Evolutionary conservation across 2,888 invertebrate species (phyloP).

Genomic region (Drosophila meridionalis): DNA sequence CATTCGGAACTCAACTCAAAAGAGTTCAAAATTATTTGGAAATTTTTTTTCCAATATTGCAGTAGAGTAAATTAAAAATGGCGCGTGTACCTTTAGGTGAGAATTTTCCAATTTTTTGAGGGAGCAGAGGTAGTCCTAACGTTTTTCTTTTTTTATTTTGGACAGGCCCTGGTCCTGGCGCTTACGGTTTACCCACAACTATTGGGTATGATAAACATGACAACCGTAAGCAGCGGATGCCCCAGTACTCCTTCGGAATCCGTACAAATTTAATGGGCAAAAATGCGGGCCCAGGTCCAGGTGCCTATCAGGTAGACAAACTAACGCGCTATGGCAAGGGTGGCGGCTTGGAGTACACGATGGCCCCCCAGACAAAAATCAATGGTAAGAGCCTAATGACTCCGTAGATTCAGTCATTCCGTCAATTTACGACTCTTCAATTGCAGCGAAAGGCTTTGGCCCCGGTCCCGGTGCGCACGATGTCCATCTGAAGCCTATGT

Average conservation of each 20-base stretch:
- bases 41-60: constrained; percentile 72
- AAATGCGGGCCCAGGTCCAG: constrained; percentile 81
- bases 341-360: constrained; percentile 85
- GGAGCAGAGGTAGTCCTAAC: background rate
- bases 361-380: constrained; percentile 83
- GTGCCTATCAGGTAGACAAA: constrained; percentile 75
- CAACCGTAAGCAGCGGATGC: constrained; percentile 86
- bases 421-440: background rate
- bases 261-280: constrained; percentile 35
- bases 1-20: constrained; percentile 56
- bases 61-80: constrained; percentile 55
- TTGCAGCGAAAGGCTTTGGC: constrained; percentile 70
- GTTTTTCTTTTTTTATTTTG: background rate
- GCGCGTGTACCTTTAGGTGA: constrained; percentile 66
- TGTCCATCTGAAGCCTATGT: constrained; percentile 69
- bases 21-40: constrained; percentile 64
- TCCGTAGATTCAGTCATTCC: too few species aligned
- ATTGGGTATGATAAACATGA: constrained; percentile 87
- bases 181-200: constrained; percentile 86
- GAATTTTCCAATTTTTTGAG: background rate
- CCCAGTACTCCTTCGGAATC: constrained; percentile 82
- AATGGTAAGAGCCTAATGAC: constrained; percentile 56
- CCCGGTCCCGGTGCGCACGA: constrained; percentile 83
- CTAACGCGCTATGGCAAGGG: constrained; percentile 78
- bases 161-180: constrained; percentile 88